phyloP scores from a whole-genome alignment of 30 jellyfish, hydroid and myxozoan genomes.

The Aurelia coerulea region DNA sequence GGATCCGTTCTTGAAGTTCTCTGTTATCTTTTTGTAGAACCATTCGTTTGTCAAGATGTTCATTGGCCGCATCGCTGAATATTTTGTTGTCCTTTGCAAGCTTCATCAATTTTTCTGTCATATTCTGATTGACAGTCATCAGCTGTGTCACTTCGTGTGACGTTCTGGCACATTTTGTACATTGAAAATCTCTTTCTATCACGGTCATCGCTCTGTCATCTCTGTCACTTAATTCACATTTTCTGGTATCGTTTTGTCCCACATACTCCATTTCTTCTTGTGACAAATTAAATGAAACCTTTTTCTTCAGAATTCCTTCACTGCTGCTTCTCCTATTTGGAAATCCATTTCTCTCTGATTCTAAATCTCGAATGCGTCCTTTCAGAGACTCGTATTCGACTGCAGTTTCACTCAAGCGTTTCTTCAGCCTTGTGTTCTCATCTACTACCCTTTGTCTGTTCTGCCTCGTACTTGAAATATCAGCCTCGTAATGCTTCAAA shows the following conservation, averaged over 20 bases:
- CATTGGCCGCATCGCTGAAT: too few species aligned
- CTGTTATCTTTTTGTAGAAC: too few species aligned
- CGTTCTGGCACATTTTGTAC: too few species aligned
- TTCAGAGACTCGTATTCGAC: not conserved
- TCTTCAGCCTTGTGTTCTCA: conserved; percentile 5
- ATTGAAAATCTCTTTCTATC: too few species aligned
- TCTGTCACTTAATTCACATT: not conserved
- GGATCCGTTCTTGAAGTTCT: too few species aligned
- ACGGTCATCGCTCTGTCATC: not conserved
- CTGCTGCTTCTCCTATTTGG: not conserved
- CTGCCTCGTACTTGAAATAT: not conserved
- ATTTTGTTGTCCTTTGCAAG: too few species aligned
- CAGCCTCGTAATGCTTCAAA: not conserved
- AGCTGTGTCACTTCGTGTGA: too few species aligned
- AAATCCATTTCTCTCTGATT: not conserved
- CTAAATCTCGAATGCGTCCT: not conserved
- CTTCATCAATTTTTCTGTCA: too few species aligned
- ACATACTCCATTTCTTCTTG: not conserved
- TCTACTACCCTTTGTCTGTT: not conserved
- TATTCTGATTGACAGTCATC: too few species aligned
- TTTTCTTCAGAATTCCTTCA: not conserved
- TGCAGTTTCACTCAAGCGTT: not conserved
- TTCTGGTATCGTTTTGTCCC: not conserved
- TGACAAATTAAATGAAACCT: not conserved
- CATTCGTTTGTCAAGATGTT: too few species aligned